Conservation (phyloP, 35 echinoderm and acorn worm genomes). For the Patiria miniata region DNA sequence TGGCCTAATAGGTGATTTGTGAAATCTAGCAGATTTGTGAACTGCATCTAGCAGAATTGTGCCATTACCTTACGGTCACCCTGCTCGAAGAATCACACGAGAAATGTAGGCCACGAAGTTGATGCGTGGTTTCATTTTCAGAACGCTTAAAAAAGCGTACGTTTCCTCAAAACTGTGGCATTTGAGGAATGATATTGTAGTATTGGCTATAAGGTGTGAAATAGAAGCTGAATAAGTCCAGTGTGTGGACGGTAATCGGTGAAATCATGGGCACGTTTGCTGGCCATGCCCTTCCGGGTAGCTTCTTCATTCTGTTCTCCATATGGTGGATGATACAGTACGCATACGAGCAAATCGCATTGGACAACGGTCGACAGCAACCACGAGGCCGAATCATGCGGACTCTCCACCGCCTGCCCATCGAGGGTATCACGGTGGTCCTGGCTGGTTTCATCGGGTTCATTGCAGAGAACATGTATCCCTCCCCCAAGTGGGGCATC, state of each 20-base stretch:
- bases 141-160: no score
- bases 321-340: constrained; percentile 96
- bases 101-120: no score
- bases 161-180: no score
- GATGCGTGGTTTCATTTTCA: no score
- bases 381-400: constrained; percentile 53
- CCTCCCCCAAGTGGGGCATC: constrained; percentile 65
- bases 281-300: constrained; percentile 86
- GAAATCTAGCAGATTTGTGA: no score
- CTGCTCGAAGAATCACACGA: no score
- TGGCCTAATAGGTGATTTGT: no score
- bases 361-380: constrained; percentile 63
- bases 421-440: constrained; percentile 65
- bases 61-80: no score
- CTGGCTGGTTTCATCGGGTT: constrained; percentile 66
- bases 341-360: constrained; percentile 64
- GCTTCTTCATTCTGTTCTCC: constrained; percentile 82
- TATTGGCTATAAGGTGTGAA: no score
- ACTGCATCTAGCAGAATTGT: no score
- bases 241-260: neutral
- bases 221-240: no score
- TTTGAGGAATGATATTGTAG: no score
- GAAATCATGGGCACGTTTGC: constrained; percentile 83
- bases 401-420: constrained; percentile 55
- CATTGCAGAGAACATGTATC: constrained; percentile 84